Evolutionary conservation across 2,888 invertebrate species (phyloP), one percentile per base, ranked within the genome.

Genomic region (Teleogryllus oceanicus): DNA sequence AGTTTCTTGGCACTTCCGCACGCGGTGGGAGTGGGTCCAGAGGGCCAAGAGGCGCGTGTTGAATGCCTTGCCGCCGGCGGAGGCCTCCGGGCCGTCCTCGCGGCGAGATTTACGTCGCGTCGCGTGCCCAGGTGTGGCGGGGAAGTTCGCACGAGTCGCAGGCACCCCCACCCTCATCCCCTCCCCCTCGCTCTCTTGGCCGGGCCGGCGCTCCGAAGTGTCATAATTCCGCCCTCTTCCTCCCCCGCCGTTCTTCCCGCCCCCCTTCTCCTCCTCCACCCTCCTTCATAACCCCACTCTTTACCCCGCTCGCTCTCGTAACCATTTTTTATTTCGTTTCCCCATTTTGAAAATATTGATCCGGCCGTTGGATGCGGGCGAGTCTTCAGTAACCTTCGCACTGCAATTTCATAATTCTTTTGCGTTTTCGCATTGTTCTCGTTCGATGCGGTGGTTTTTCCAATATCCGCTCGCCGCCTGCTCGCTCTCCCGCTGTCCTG

Each of bases 321-420:
- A 49, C 75, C 74, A 74, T 78, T 78, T 78, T 78, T 78, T 78
- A 49, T 78, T 78, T 62, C 62, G n/a, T 62, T 62, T 62, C 74
- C 78, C 78, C 74, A 74, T 78, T 78, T 78, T 78, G 51, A 78
- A 78, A 78, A 50, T 78, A 78, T 78, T 78, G 78, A 78, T 78
- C 78, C 78, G 74, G 21, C 77, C 20, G 62, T 62, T 62, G 62
- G 62, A 62, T 62, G 62, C 62, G 62, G 62, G 62, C 62, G 62
- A 62, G 62, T 62, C 62, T 62, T 62, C 62, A 13, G 62, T 62
- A 62, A 62, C 62, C 62, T 62, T 62, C 62, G 62, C 62, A n/a
- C 62, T 62, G 13, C 62, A 62, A n/a, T 62, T 62, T n/a, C n/a
- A n/a, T n/a, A 13, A 13, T 62, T 62, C 62, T 62, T 62, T 62